Base-by-base conservation (phyloP, 2,888 invertebrate species). In the Drosophila falleni region DNA sequence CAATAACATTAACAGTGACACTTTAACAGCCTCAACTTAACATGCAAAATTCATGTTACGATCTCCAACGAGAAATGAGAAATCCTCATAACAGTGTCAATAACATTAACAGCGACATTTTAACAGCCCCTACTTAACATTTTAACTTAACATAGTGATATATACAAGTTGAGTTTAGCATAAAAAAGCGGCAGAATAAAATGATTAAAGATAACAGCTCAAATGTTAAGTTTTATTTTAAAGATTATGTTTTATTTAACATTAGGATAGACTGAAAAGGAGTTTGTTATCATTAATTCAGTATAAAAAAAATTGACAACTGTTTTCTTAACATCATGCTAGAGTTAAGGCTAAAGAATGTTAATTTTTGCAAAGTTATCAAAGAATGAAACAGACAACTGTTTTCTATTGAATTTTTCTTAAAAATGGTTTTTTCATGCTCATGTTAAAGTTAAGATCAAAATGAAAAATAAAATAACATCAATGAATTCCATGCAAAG, bases 381-480 rank as follows among this genome's bases (percentile, higher is more conserved):
- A 31, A 8, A 46, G 8, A 46, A 46, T 26, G n/a, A 46, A 46
- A 4, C 19, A 19, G 3, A 8, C 13, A 23, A 1, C 0, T 15
- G 46, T 5, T 46, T 46, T n/a, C 9, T n/a, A 8, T 5, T 19
- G 23, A 13, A 23, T 23, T 23, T 23, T 13, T 13, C 2, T 23
- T 8, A n/a, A 26, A 13, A 13, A 26, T 8, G 5, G 23, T 19
- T 8, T 8, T 13, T 1, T 41, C 74, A 74, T 68, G 63, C 71
- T 19, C 9, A 54, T 15, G 16, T 16, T 54, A 29, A 26, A 39
- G 13, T 13, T 29, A 29, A 23, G 10, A 26, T 10, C 8, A 19
- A 13, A 41, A 16, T 13, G 1, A 10, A 33, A n/a, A n/a, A 15
- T 23, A 16, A 1, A 10, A 23, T 23, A 16, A 10, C 33, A 72